Evolutionary conservation across 2,113 vertebrate genomes (phyloP).

Genomic region (Rhineura floridana): DNA sequence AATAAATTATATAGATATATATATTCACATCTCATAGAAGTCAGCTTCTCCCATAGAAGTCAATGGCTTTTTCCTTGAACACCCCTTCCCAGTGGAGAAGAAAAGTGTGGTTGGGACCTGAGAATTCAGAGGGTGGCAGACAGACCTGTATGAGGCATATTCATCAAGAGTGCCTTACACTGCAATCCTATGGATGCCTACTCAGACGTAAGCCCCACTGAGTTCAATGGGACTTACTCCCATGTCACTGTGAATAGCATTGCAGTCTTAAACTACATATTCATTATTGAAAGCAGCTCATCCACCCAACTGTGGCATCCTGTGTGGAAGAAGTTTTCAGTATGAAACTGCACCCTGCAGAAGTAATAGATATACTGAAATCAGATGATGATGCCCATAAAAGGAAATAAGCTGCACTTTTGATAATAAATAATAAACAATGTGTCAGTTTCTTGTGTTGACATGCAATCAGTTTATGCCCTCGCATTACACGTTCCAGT

Average conservation of each 20-base stretch:
- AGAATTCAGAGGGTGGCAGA: background rate
- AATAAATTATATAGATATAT: no score
- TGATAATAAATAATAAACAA: slow-evolving; percentile 21
- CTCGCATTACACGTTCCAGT: slow-evolving; percentile 60
- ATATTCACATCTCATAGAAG: background rate
- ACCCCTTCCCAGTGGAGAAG: no score
- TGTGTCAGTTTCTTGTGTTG: slow-evolving; percentile 17
- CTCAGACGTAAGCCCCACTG: no score
- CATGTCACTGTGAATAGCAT: no score
- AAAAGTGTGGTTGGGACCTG: background rate
- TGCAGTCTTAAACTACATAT: slow-evolving; percentile 35
- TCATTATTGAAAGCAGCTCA: slow-evolving; percentile 27
- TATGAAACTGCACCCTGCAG: slow-evolving; percentile 52
- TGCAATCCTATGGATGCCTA: no score
- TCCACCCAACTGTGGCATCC: slow-evolving; percentile 59
- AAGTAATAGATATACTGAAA: slow-evolving; percentile 28
- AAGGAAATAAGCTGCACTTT: slow-evolving; percentile 43
- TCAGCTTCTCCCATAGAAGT: background rate
- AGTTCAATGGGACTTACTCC: no score
- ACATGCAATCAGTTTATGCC: slow-evolving; percentile 29
- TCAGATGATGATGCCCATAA: slow-evolving; percentile 26
- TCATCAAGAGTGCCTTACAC: slow-evolving; percentile 60
- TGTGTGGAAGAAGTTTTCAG: slow-evolving; percentile 30
- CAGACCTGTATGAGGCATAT: background rate
- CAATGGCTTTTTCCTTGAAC: background rate